phyloP scores from a whole-genome alignment of 2,797 vertebrate genomes.

The Hemibagrus guttatus region DNA sequence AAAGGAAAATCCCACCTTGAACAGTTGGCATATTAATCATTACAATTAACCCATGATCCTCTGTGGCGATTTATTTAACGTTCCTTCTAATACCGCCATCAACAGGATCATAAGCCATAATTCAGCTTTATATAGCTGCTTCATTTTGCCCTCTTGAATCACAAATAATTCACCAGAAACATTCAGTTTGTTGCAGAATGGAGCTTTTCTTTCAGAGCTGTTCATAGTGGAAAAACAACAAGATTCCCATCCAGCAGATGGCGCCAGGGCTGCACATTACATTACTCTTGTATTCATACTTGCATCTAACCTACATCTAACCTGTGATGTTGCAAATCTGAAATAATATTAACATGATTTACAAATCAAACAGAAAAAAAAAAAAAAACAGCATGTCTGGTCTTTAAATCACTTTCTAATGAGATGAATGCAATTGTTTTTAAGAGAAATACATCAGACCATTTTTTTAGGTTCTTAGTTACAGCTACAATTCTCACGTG shows the following conservation, averaged over 20 bases:
- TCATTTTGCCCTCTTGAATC: background rate
- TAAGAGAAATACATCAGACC: background rate
- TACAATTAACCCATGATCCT: background rate
- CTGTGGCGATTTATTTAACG: background rate
- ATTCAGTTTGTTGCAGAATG: background rate
- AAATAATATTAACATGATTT: background rate
- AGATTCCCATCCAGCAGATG: background rate
- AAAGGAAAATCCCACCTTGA: constrained; percentile 8
- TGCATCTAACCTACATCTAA: background rate
- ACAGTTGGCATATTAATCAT: background rate
- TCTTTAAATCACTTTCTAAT: background rate
- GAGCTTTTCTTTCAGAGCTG: background rate
- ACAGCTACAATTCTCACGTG: too few species aligned
- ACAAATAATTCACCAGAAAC: background rate
- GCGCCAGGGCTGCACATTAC: background rate
- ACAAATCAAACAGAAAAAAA: background rate
- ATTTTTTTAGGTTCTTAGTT: background rate
- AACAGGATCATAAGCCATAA: background rate
- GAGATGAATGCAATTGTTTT: background rate
- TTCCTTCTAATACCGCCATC: background rate
- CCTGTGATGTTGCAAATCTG: background rate
- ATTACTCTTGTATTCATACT: background rate
- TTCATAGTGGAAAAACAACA: background rate
- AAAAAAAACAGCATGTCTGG: background rate
- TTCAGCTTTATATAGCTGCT: background rate